Evolutionary conservation across 1,140 invertebrate genomes (phyloP), one percentile per base, ranked within the genome.

Genomic region (Drosophila grimshawi): DNA sequence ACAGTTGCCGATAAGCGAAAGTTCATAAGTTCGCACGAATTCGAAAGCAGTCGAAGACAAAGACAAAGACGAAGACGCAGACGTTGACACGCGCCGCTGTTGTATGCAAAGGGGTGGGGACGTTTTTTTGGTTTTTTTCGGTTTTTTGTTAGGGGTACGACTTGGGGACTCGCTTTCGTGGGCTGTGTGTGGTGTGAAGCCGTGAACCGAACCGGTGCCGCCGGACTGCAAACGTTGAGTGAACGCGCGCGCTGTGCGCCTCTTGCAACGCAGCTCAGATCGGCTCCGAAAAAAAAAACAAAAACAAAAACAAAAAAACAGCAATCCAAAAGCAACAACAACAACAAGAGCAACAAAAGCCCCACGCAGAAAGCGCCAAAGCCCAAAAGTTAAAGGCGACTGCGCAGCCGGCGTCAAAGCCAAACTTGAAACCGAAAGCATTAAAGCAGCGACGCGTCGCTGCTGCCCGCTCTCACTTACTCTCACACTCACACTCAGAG

Each of bases 161-260:
- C 43, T 69, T 62, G 49, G 61, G 65, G 49, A 19, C 59, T 83
- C 32, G 60, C 45, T 70, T 49, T 62, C 46, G 59, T 67, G 46
- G 52, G 49, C 43, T 56, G 32, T 59, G 11, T 8, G 60, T 78
- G 51, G 52, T 66, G 19, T 63, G 63, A 48, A 88, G 85, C 78
- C 82, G 80, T 67, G 65, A 86, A 91, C 71, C 80, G 89, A 91
- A 91, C 89, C 89, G 89, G 73, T 89, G 89, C 73, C 89, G 89
- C 78, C 89, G 89, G 76, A 91, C 79, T 90, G 76, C 89, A 78
- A 91, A 86, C 80, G 79, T 51, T 85, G 76, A 91, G 85, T 91
- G 89, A 91, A 91, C 89, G 89, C 82, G 85, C 85, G 85, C 78
- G 85, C 74, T 51, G 66, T 77, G 65, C 65, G 68, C 68, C 66